Conservation (phyloP, 2,888 invertebrate species). For the Cryptus armator region DNA sequence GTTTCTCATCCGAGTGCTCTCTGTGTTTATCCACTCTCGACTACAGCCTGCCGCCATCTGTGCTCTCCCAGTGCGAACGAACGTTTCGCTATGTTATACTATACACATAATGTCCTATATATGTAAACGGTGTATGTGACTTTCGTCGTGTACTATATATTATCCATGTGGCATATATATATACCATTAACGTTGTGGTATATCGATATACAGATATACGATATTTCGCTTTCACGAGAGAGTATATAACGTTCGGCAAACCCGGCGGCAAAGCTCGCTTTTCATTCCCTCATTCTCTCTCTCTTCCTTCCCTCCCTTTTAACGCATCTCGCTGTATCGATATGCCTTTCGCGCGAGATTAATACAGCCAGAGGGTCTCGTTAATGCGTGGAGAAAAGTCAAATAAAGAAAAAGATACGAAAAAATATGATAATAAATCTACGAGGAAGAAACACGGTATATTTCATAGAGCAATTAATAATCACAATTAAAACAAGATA, state of each 20-base stretch:
- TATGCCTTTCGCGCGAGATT: conserved; percentile 42
- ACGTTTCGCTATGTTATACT: conserved; percentile 29
- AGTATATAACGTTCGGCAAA: conserved; percentile 39
- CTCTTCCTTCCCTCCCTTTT: not conserved
- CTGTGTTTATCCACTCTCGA: conserved; percentile 42
- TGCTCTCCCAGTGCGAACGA: conserved; percentile 58
- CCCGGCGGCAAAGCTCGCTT: conserved; percentile 51
- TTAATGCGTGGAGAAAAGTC: conserved; percentile 45
- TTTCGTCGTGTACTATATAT: not conserved
- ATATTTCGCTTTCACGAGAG: conserved; percentile 46
- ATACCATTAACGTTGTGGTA: conserved; percentile 14
- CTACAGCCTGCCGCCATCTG: conserved; percentile 69
- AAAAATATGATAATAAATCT: not conserved
- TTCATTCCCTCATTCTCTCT: conserved; percentile 39
- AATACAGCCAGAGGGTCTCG: conserved; percentile 47
- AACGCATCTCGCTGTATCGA: conserved; percentile 19
- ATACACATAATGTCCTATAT: not conserved
- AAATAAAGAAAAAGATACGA: conserved; percentile 16
- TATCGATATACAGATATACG: conserved; percentile 35
- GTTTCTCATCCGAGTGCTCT: conserved; percentile 62
- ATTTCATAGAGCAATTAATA: conserved; percentile 69
- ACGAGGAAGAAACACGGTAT: conserved; percentile 19
- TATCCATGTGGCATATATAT: not conserved
- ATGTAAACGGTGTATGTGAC: not conserved
- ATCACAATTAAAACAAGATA: conserved; percentile 73